phyloP scores from a whole-genome alignment of 2,797 vertebrate genomes.

The Gymnocypris eckloni region DNA sequence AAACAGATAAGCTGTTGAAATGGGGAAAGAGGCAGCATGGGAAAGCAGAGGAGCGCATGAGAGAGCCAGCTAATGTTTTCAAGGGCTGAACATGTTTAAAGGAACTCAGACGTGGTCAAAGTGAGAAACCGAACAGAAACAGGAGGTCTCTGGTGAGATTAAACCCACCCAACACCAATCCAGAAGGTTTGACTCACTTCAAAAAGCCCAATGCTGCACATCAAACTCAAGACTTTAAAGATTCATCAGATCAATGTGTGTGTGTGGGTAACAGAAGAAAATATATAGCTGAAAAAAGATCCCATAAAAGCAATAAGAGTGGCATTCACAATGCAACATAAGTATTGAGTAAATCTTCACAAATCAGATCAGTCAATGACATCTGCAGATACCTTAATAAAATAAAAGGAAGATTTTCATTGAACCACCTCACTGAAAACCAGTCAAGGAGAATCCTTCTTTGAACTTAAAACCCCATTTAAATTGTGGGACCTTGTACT shows the following conservation, averaged over 20 bases:
- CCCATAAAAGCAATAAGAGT: neutral
- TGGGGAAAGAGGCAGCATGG: neutral
- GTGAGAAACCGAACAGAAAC: neutral
- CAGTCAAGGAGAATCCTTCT: neutral
- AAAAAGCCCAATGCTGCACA: neutral
- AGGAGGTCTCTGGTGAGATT: neutral
- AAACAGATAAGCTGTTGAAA: neutral
- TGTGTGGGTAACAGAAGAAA: neutral
- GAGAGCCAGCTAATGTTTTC: neutral
- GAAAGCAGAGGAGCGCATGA: slow-evolving; percentile 9
- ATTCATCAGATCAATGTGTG: neutral
- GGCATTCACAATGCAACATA: neutral
- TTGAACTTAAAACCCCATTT: neutral
- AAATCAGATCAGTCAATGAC: neutral
- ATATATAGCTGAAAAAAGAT: neutral
- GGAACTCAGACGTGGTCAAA: neutral
- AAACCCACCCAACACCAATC: slow-evolving; percentile 1
- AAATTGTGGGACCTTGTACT: slow-evolving; percentile 43
- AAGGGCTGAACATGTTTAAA: slow-evolving; percentile 11
- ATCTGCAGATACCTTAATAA: neutral
- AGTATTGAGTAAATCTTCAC: neutral
- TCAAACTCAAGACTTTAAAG: neutral
- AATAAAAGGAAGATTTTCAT: neutral
- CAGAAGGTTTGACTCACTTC: neutral
- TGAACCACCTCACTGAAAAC: neutral